Percentiles rank a stretch among this genome's conserved stretches.
Conservation (phyloP, 2,797 vertebrate species). For the Myoxocephalus aenaeus region DNA sequence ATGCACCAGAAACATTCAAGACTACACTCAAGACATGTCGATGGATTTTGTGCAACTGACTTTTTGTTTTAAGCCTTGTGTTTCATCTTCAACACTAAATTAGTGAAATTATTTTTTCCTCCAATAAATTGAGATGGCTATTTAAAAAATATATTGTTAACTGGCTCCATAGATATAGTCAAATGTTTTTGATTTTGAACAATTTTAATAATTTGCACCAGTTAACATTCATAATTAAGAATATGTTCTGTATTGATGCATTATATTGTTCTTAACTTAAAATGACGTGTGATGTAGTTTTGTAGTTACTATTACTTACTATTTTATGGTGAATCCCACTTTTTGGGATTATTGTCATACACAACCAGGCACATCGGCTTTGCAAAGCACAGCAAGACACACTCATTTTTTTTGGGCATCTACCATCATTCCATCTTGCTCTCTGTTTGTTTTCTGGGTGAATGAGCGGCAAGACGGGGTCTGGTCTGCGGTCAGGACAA, state of each 20-base stretch:
- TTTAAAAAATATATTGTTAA: background rate
- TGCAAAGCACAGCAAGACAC: slow-evolving; percentile 20
- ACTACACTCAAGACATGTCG: background rate
- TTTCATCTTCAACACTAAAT: slow-evolving; percentile 6
- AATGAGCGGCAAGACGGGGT: slow-evolving; percentile 45
- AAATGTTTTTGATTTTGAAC: slow-evolving; percentile 34
- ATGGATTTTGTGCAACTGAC: background rate
- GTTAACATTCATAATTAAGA: no score
- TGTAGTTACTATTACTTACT: no score
- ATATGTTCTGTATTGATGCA: slow-evolving; percentile 34
- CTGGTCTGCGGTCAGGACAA: slow-evolving; percentile 48
- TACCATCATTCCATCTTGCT: slow-evolving; percentile 32
- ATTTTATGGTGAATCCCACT: slow-evolving; percentile 55
- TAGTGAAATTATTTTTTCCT: background rate
- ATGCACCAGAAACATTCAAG: no score
- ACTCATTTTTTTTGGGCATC: slow-evolving; percentile 44
- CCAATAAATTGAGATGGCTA: background rate
- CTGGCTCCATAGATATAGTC: slow-evolving; percentile 9
- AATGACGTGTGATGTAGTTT: slow-evolving; percentile 35
- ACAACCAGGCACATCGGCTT: slow-evolving; percentile 33
- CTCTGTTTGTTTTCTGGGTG: slow-evolving; percentile 70
- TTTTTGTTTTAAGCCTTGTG: slow-evolving; percentile 10
- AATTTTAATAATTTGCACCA: slow-evolving; percentile 33
- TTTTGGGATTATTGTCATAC: slow-evolving; percentile 42
- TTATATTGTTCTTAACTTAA: slow-evolving; percentile 29